phyloP scores from a whole-genome alignment of 2,113 vertebrate genomes.

The Peromyscus polionotus region DNA sequence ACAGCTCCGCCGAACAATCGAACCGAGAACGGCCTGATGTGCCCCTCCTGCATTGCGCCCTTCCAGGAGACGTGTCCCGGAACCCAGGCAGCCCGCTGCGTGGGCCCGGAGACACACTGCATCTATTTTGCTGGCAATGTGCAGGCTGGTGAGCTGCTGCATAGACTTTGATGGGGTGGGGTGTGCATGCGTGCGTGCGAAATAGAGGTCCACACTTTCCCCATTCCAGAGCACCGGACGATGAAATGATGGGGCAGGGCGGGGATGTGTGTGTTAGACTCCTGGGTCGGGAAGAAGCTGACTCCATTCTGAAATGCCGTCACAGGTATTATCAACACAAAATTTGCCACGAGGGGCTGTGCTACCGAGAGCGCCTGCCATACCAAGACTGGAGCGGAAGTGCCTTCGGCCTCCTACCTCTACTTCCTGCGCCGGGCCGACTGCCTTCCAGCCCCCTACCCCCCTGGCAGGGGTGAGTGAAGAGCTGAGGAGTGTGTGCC shows the following conservation, averaged over 20 bases:
- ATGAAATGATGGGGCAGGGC: neutral
- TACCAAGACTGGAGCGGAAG: conserved; percentile 26
- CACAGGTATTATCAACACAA: conserved; percentile 74
- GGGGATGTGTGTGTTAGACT: neutral
- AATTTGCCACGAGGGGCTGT: conserved; percentile 77
- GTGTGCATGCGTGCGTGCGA: no score
- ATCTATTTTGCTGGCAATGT: conserved; percentile 70
- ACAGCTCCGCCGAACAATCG: conserved; percentile 74
- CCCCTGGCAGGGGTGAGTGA: conserved; percentile 56
- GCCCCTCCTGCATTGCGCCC: conserved; percentile 64
- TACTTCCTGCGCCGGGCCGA: conserved; percentile 69
- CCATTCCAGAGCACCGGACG: neutral
- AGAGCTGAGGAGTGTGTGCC: neutral
- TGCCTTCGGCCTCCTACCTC: conserved; percentile 70
- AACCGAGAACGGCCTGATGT: conserved; percentile 62
- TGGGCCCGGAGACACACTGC: conserved; percentile 76
- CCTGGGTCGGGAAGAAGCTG: neutral
- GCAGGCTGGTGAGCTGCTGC: conserved; percentile 68
- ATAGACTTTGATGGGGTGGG: neutral
- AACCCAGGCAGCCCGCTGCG: conserved; percentile 23
- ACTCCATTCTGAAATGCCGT: neutral
- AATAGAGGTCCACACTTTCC: neutral
- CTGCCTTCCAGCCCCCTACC: conserved; percentile 51
- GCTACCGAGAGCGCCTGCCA: conserved; percentile 69
- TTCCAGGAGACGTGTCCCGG: conserved; percentile 52